Percentiles rank a stretch among this genome's conserved stretches.
Evolutionary conservation across 2,113 vertebrate genomes (phyloP).

Genomic region (Pyxicephalus adspersus): DNA sequence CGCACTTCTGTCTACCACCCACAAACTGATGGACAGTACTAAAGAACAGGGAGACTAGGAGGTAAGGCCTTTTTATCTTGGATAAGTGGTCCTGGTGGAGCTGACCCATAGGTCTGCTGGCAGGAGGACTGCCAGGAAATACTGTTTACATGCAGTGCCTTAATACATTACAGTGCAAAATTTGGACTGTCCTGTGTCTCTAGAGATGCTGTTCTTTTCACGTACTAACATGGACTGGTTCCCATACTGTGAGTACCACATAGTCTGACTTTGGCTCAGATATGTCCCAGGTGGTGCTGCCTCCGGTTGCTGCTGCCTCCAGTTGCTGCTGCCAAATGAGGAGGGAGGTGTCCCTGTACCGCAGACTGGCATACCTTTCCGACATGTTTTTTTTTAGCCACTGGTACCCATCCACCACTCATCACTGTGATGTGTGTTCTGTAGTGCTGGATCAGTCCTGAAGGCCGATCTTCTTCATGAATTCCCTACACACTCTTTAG

Average conservation of each 20-base stretch:
- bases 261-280: slow-evolving; percentile 85
- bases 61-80: too few species aligned
- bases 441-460: background rate
- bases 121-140: too few species aligned
- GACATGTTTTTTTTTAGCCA: slow-evolving; percentile 88
- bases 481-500: background rate
- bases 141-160: background rate
- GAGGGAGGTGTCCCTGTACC: slow-evolving; percentile 87
- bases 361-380: slow-evolving; percentile 75
- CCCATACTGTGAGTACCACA: slow-evolving; percentile 90
- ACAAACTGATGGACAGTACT: too few species aligned
- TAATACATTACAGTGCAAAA: slow-evolving; percentile 86
- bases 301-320: slow-evolving; percentile 80
- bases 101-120: too few species aligned
- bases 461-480: background rate
- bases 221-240: slow-evolving; percentile 89
- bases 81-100: too few species aligned
- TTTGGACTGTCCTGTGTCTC: slow-evolving; percentile 76
- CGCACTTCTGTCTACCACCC: too few species aligned
- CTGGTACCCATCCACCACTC: slow-evolving; percentile 71
- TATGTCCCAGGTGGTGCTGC: slow-evolving; percentile 75
- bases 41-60: too few species aligned
- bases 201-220: slow-evolving; percentile 72
- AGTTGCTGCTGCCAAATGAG: slow-evolving; percentile 94
- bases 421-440: slow-evolving; percentile 56